These are phyloP conservation scores for Gandaritis pyraliata DNA, from an alignment of 2,888 invertebrate genomes.

Conservation along the genomic window DNA sequence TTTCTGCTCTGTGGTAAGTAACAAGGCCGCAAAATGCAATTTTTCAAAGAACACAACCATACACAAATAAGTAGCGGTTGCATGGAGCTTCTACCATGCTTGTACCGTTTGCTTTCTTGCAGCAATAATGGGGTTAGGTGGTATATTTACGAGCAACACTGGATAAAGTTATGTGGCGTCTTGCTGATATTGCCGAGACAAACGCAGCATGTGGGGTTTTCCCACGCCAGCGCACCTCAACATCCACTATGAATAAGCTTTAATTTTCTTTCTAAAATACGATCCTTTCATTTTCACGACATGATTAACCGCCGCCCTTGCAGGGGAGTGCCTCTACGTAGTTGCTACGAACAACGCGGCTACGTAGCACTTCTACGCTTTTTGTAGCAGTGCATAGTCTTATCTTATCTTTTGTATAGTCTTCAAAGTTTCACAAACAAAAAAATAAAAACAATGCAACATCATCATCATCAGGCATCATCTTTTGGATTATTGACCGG, in stretches of 20 bases:
- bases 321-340: constrained; percentile 11
- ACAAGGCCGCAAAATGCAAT: constrained; percentile 31
- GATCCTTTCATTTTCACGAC: constrained; percentile 26
- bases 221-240: constrained; percentile 51
- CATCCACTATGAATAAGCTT: constrained; percentile 43
- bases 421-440: constrained; percentile 1
- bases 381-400: constrained; percentile 27
- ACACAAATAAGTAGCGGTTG: constrained; percentile 42
- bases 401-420: too few species aligned
- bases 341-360: constrained; percentile 18
- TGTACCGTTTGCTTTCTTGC: constrained; percentile 54
- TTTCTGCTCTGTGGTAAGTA: constrained; percentile 26
- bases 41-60: constrained; percentile 31
- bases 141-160: constrained; percentile 65
- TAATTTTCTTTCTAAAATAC: constrained; percentile 42
- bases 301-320: constrained; percentile 26
- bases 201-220: constrained; percentile 60
- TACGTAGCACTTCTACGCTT: constrained; percentile 16
- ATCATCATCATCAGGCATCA: too few species aligned
- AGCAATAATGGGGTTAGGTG: constrained; percentile 63
- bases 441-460: neutral
- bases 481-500: too few species aligned
- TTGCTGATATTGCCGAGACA: constrained; percentile 65
- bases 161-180: constrained; percentile 71
- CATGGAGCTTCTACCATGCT: constrained; percentile 41